Evolutionary conservation across 1,140 invertebrate species (phyloP), one percentile per base, ranked within the genome.

Genomic region (Cheumatopsyche charites): DNA sequence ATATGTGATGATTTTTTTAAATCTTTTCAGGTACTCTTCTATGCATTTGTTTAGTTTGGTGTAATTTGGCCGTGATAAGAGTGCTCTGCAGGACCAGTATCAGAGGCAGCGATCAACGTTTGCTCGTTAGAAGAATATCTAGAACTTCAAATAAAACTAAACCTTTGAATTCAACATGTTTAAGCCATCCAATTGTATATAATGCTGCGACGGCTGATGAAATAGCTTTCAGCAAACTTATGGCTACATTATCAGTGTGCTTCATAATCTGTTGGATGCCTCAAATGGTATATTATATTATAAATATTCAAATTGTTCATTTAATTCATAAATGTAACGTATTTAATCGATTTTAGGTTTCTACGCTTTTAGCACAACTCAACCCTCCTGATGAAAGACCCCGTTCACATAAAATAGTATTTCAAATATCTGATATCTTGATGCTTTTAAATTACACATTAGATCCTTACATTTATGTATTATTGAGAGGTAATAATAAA

Each of bases 191-290:
- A 13, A 73, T 76, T 7, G 62, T 73, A 25, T 76, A 82, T 77
- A 84, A 84, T 69, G 85, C 86, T 9, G 86, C 90, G 67, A 93
- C 91, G 0, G 86, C 87, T 0, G 92, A 94, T 78, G 93, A 94
- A 81, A 86, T 92, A 61, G 91, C 92, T 47, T 94, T 95, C 81
- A 92, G 92, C 47, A 88, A 90, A 75, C 84, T 94, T 1, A 94
- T 95, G 93, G 89, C 90, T 0, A 87, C 92, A 4, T 85, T 95
- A 1, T 93, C 92, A 52, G 88, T 94, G 47, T 88, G 91, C 1
- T 94, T 94, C 77, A 90, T 94, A 58, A 82, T 92, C 0, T 94
- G 92, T 78, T 95, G 93, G 93, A 87, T 93, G 82, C 93, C 93
- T 1, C 92, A 94, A 81, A 90, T 94, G 91, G 93, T 94, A 79